Evolutionary conservation across 2,113 vertebrate genomes (phyloP).

Genomic region (Hippocampus abdominalis): DNA sequence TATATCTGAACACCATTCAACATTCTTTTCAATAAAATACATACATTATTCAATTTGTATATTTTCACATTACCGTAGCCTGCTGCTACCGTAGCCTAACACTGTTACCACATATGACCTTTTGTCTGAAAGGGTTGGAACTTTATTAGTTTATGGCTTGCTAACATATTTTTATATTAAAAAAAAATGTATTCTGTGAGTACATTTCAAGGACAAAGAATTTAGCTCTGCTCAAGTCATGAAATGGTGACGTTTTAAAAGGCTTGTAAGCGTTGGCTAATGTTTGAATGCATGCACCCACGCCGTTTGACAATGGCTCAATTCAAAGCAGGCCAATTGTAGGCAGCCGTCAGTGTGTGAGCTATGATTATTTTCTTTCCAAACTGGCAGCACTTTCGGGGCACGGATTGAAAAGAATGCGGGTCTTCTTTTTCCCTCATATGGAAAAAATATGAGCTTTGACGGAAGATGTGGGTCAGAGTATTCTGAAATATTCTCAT

Average conservation of each 20-base stretch:
- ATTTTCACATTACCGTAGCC: too few species aligned
- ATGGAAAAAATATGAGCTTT: constrained; percentile 43
- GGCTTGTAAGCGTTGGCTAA: background rate
- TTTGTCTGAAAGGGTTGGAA: background rate
- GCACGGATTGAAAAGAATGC: constrained; percentile 53
- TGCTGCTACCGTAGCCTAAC: too few species aligned
- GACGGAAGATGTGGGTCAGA: constrained; percentile 18
- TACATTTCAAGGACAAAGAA: background rate
- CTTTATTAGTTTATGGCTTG: background rate
- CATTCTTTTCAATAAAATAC: too few species aligned
- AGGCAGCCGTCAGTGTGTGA: background rate
- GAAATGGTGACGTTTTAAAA: background rate
- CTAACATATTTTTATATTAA: background rate
- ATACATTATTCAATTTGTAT: too few species aligned
- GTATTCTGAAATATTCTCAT: background rate
- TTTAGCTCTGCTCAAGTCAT: background rate
- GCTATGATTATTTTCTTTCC: constrained; percentile 32
- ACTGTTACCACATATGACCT: too few species aligned
- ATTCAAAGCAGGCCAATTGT: constrained; percentile 35
- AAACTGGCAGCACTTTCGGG: constrained; percentile 50
- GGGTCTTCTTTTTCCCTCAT: constrained; percentile 14
- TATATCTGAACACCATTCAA: too few species aligned
- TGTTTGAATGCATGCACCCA: constrained; percentile 39
- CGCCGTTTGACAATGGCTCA: constrained; percentile 23
- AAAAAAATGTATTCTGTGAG: background rate